These are phyloP conservation scores for Parauchenoglanis ngamensis DNA, from an alignment of 2,797 vertebrate genomes.

Conservation along the genomic window DNA sequence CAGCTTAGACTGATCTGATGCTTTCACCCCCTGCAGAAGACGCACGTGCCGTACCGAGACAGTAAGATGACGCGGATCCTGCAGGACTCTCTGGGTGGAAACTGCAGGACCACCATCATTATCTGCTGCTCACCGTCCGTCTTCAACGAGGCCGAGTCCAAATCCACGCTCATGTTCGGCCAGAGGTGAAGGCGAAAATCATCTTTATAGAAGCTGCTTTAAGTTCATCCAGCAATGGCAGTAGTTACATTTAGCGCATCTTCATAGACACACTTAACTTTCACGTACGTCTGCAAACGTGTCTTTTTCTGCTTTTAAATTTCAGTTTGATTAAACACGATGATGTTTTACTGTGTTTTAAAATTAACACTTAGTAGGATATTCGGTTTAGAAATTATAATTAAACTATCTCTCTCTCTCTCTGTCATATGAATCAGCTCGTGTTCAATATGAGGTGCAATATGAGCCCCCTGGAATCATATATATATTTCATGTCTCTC, in stretches of 20 bases:
- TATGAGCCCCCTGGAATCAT: slow-evolving; percentile 1
- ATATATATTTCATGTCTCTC: slow-evolving; percentile 17
- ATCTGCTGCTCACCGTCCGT: slow-evolving; percentile 88
- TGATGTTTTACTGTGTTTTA: background rate
- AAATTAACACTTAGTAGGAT: background rate
- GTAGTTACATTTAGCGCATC: background rate
- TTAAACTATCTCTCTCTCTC: background rate
- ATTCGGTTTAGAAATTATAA: background rate
- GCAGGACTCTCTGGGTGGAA: slow-evolving; percentile 87
- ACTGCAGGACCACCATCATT: slow-evolving; percentile 87
- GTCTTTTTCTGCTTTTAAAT: background rate
- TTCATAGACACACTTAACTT: background rate
- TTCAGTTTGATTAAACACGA: background rate
- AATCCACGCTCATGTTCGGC: slow-evolving; percentile 75
- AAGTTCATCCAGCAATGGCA: background rate
- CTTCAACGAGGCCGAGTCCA: slow-evolving; percentile 58
- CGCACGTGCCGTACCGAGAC: slow-evolving; percentile 86
- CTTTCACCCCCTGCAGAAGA: slow-evolving; percentile 74
- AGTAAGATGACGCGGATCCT: slow-evolving; percentile 92
- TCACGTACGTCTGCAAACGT: background rate
- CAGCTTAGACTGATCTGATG: background rate
- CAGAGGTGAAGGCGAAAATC: slow-evolving; percentile 73
- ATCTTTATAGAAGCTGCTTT: background rate
- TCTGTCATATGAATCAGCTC: background rate
- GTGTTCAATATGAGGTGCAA: slow-evolving; percentile 13